These are phyloP conservation scores for Leptura quadrifasciata DNA, from an alignment of 2,888 invertebrate species.

Conservation along the genomic window DNA sequence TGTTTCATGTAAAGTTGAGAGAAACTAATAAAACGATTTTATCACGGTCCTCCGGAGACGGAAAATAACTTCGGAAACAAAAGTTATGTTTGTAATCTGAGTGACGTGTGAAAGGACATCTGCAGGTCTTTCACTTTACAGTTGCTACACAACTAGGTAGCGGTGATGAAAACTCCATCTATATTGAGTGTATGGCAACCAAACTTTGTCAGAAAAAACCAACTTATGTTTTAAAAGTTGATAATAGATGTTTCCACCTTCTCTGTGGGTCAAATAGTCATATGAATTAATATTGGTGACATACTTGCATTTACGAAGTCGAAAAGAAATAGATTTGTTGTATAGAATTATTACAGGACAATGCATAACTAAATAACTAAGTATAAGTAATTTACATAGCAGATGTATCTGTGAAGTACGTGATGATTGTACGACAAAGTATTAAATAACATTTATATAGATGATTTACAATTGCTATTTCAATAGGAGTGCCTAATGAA, in stretches of 20 bases:
- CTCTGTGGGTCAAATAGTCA: no score
- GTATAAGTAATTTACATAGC: no score
- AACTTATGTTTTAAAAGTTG: constrained; percentile 28
- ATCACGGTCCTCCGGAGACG: constrained; percentile 12
- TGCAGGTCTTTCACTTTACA: constrained; percentile 26
- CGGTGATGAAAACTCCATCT: constrained; percentile 4
- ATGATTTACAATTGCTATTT: no score
- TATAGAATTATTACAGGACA: no score
- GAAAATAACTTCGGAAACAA: constrained; percentile 34
- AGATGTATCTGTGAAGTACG: no score
- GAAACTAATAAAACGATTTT: constrained; percentile 26
- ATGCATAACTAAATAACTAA: no score
- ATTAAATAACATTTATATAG: no score
- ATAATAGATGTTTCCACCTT: not conserved
- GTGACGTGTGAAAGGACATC: constrained; percentile 42
- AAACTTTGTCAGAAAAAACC: not conserved
- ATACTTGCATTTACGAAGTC: no score
- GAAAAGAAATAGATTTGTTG: no score
- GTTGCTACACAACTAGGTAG: constrained; percentile 26
- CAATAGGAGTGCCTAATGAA: no score
- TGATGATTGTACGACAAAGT: no score
- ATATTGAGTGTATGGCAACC: not conserved
- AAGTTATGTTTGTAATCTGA: constrained; percentile 40
- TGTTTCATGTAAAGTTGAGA: not conserved
- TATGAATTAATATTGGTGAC: no score